A percentile compares a stretch with the other conserved stretches of the same genome.
These are phyloP conservation scores for Lepidocolaptes lacrymiger DNA, from an alignment of 2,797 vertebrate genomes.

Conservation along the genomic window DNA sequence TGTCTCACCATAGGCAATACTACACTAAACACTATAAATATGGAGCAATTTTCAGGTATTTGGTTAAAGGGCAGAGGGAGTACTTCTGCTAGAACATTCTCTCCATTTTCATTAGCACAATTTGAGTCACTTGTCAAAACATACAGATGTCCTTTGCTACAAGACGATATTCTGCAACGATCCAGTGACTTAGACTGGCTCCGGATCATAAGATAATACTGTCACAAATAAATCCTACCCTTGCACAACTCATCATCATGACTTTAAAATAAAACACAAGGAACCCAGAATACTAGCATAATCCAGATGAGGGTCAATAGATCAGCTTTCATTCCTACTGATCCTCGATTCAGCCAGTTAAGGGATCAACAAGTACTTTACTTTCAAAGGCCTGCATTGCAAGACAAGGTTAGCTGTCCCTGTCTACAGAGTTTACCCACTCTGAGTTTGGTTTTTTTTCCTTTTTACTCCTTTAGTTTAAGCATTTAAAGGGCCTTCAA, in stretches of 20 bases:
- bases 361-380: neutral
- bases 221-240: neutral
- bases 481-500: neutral
- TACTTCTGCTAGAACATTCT: neutral
- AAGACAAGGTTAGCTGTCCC: neutral
- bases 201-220: fast-evolving
- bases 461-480: neutral
- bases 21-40: neutral
- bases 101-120: neutral
- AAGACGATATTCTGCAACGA: neutral
- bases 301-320: neutral
- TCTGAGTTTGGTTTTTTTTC: neutral
- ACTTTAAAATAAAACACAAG: neutral
- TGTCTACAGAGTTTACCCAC: neutral
- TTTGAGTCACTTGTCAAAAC: neutral
- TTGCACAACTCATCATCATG: neutral
- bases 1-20: neutral
- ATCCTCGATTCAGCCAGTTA: neutral
- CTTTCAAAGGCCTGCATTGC: neutral
- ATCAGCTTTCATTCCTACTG: neutral
- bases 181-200: neutral
- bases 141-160: neutral
- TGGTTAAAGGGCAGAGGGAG: neutral
- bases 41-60: neutral
- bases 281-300: neutral